Conservation (phyloP, 2,888 invertebrate genomes). For the Mimumesa dahlbomi region DNA sequence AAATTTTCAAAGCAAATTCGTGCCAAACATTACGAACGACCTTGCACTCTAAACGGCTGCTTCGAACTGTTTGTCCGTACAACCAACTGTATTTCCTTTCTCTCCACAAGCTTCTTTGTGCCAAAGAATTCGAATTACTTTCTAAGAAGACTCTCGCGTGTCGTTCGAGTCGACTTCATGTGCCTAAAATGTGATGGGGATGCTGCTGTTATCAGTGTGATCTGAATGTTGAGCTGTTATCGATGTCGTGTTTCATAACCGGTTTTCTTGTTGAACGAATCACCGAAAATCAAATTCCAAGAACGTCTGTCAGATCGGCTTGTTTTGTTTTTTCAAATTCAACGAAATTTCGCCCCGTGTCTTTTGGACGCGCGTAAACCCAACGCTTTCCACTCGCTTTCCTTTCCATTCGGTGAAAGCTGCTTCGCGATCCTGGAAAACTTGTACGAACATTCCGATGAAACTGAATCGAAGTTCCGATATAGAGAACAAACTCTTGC, state of each 20-base stretch:
- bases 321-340: too few relatives aligned
- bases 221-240: constrained; percentile 39
- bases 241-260: constrained; percentile 15
- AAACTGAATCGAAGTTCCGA: too few relatives aligned
- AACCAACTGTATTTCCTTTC: constrained; percentile 39
- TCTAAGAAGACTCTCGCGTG: constrained; percentile 47
- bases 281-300: too few relatives aligned
- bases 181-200: constrained; percentile 62
- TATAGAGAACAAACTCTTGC: too few relatives aligned
- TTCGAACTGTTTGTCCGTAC: not conserved
- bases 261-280: constrained; percentile 3
- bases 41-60: not conserved
- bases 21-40: constrained; percentile 16
- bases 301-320: too few relatives aligned
- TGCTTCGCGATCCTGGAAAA: too few relatives aligned
- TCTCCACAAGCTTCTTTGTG: constrained; percentile 56
- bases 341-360: too few relatives aligned
- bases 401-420: too few relatives aligned
- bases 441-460: too few relatives aligned
- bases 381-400: too few relatives aligned
- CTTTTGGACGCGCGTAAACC: too few relatives aligned
- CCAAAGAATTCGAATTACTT: constrained; percentile 54
- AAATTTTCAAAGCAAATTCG: constrained; percentile 24
- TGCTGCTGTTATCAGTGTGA: constrained; percentile 23
- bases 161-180: constrained; percentile 57